Base-by-base conservation (phyloP, 2,113 vertebrate species). In the Syrrhaptes paradoxus region DNA sequence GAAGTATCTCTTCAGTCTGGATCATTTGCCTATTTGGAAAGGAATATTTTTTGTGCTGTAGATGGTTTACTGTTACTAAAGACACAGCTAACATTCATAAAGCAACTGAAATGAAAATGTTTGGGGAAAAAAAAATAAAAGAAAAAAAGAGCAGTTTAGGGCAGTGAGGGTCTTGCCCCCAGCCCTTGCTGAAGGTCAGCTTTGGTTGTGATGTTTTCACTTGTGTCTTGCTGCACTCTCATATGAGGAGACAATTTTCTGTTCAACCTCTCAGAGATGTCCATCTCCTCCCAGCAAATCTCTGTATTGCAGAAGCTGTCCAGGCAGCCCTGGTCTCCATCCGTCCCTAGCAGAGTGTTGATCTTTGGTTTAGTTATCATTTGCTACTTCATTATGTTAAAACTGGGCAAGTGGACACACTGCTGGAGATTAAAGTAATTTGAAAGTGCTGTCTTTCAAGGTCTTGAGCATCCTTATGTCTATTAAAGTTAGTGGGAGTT, bases 401-500 rank as follows among this genome's bases (percentile, higher is more conserved):
- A 85, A 57, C 14, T 46, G 8, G 36, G 5, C 77, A 77, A 96
- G 51, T 61, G 65, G 82, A 55, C 59, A 28, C 43, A n/a, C 32
- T 74, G 57, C 51, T 92, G 52, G 59, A 90, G 79, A 59, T 77
- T 3, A 45, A 75, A 93, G 63, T 51, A 55, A 58, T 83, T 55
- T 82, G 58, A 46, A 90, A 84, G 51, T 55, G 59, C 66, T 73
- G 45, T 36, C 58, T 54, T 88, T 87, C 67, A 86, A 92, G 92
- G 75, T 92, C 83, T 84, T 78, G 62, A 93, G 57, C 45, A 79
- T 90, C 85, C 36, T 89, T 78, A 61, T 58, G 34, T 80, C 85
- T 24, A 13, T 88, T 93, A 46, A 87, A 93, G 84, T 75, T 90
- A 51, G 73, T 79, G 88, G 86, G 90, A 95, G 65, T 6, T 93